Conservation (phyloP, 2,888 invertebrate species). For the Idaea straminata region DNA sequence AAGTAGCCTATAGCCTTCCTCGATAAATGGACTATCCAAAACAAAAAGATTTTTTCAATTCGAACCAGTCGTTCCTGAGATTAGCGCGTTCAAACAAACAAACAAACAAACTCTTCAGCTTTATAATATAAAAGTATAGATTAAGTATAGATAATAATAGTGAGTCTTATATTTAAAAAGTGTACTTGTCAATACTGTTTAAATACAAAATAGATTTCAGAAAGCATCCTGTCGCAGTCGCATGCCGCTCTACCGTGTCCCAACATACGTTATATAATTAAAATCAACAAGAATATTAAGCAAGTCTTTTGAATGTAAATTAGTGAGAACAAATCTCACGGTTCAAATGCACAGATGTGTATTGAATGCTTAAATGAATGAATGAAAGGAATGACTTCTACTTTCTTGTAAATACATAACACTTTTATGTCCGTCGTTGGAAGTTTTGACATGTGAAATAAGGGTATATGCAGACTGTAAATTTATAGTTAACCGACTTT, state of each 20-base stretch:
- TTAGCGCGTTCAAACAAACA: too few relatives aligned
- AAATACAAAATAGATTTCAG: too few relatives aligned
- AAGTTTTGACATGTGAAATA: not conserved
- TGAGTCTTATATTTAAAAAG: too few relatives aligned
- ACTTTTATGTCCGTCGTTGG: not conserved
- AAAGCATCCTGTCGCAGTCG: not conserved
- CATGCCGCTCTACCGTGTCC: not conserved
- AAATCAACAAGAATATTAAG: slow-evolving; percentile 19
- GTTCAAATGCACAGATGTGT: slow-evolving; percentile 8
- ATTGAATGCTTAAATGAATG: not conserved
- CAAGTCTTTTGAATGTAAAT: slow-evolving; percentile 23
- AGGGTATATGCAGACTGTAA: not conserved
- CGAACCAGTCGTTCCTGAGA: too few relatives aligned
- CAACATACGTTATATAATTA: slow-evolving; percentile 10
- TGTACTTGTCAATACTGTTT: too few relatives aligned
- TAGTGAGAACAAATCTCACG: slow-evolving; percentile 21
- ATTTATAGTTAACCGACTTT: not conserved
- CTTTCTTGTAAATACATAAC: slow-evolving; percentile 1
- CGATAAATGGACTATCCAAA: too few relatives aligned
- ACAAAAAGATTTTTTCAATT: too few relatives aligned
- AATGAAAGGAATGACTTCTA: not conserved
- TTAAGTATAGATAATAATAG: too few relatives aligned
- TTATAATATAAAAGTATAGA: too few relatives aligned
- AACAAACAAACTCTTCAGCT: too few relatives aligned
- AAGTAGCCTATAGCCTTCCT: too few relatives aligned